Percentiles rank a stretch among this genome's conserved stretches.
phyloP scores from a whole-genome alignment of 2,888 invertebrate species.

The Cyaniris semiargus region DNA sequence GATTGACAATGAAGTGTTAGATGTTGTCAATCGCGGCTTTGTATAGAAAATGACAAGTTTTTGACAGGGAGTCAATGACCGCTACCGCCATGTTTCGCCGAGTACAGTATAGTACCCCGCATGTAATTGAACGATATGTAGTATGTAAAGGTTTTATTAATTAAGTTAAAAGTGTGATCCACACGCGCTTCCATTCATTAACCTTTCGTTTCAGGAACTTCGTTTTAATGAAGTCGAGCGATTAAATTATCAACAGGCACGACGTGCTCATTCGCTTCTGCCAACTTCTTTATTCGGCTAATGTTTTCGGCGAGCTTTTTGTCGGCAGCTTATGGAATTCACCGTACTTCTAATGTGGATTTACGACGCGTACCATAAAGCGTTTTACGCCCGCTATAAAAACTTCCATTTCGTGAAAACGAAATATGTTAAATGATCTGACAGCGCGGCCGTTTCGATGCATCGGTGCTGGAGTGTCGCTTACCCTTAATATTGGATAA shows the following conservation, averaged over 20 bases:
- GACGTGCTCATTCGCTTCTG: neutral
- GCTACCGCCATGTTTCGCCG: no score
- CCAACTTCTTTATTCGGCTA: slow-evolving; percentile 5
- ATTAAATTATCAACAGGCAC: neutral
- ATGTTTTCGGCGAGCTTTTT: slow-evolving; percentile 9
- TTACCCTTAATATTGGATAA: neutral
- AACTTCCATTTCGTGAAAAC: slow-evolving; percentile 30
- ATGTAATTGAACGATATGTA: no score
- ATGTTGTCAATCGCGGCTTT: no score
- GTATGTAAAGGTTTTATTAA: neutral
- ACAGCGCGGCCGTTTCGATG: slow-evolving; percentile 11
- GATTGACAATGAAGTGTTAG: no score
- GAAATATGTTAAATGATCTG: slow-evolving; percentile 25
- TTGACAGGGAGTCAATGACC: no score
- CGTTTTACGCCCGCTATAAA: slow-evolving; percentile 24
- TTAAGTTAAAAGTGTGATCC: neutral
- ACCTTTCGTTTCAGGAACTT: neutral
- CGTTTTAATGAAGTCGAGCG: neutral
- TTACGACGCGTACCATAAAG: slow-evolving; percentile 22
- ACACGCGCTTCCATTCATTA: neutral
- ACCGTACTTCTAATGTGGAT: slow-evolving; percentile 23
- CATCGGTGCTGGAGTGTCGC: neutral
- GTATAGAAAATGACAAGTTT: no score
- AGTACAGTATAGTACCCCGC: no score
- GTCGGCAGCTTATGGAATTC: slow-evolving; percentile 9